A percentile compares a stretch with the other conserved stretches of the same genome.
These are phyloP conservation scores for Megaustenia siamemsis DNA, from an alignment of 2,888 invertebrate species.

Conservation along the genomic window DNA sequence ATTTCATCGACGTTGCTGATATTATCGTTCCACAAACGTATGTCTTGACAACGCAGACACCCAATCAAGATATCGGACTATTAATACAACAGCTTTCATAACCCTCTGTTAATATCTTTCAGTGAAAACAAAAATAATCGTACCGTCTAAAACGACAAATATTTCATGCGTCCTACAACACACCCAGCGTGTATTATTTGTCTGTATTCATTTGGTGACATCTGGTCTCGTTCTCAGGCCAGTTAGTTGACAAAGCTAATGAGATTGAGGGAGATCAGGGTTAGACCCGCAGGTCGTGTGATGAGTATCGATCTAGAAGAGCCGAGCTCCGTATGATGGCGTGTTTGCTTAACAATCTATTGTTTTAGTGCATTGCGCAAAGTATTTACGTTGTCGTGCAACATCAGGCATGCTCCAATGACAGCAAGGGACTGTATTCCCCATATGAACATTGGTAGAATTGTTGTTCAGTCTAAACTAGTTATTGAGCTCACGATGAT, in stretches of 20 bases:
- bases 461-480: too few relatives aligned
- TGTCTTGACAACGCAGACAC: too few relatives aligned
- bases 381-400: background rate
- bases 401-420: background rate
- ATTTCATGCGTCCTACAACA: background rate
- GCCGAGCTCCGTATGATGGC: background rate
- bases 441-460: too few relatives aligned
- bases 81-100: too few relatives aligned
- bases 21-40: too few relatives aligned
- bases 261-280: background rate
- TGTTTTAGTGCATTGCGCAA: background rate
- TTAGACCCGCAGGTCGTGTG: background rate
- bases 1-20: too few relatives aligned
- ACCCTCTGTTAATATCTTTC: too few relatives aligned
- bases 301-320: background rate
- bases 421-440: background rate
- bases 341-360: background rate
- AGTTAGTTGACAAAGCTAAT: background rate
- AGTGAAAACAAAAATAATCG: too few relatives aligned
- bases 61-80: too few relatives aligned
- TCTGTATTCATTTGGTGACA: background rate
- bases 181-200: background rate
- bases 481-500: too few relatives aligned
- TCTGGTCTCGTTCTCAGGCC: background rate
- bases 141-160: too few relatives aligned